Base-by-base conservation (phyloP, 2,888 invertebrate species). In the Acanthopleura granulata region DNA sequence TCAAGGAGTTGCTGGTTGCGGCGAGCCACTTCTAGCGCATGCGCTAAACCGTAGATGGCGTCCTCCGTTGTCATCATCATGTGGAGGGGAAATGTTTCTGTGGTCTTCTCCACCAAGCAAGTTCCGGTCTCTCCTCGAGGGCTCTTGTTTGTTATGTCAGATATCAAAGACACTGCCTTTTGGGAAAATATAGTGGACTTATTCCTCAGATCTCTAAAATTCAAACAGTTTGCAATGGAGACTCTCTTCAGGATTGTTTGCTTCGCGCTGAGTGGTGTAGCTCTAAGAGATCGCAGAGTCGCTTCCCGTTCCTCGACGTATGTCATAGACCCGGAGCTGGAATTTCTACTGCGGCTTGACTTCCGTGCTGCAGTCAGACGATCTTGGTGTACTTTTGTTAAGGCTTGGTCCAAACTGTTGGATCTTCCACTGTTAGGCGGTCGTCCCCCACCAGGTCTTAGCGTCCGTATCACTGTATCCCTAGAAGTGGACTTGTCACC, bases 41-140 rank as follows among this genome's bases (percentile, higher is more conserved):
- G 57, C 18, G 57, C 18, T n/a, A 57, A 22, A n/a, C 57, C 57
- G 22, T 57, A 57, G 3, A 57, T 57, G 3, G 57, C 57, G 22
- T 57, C 57, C 57, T 57, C 57, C 22, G 57, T 57, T n/a, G 57
- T 57, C 57, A 57, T 57, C 57, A 57, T 57, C 57, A 57, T 57
- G 57, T 57, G 57, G 3, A 57, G 57, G 6, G 57, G 57, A 57
- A 57, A 57, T 4, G 57, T 57, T 22, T 57, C 22, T 57, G 57
- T 22, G 12, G 22, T 22, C 22, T 57, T 57, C 57, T 57, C 57
- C 12, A 57, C 57, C 12, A 57, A 57, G 12, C n/a, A 57, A 57
- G 22, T 22, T 6, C 22, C 22, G 57, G 18, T 57, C 6, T 57
- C 57, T 6, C n/a, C n/a, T 18, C 22, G 18, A 22, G 57, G 57